A percentile compares a stretch with the other conserved stretches of the same genome.
Evolutionary conservation across 1,140 invertebrate species (phyloP).

Genomic region (Zaprionus kolodkinae): DNA sequence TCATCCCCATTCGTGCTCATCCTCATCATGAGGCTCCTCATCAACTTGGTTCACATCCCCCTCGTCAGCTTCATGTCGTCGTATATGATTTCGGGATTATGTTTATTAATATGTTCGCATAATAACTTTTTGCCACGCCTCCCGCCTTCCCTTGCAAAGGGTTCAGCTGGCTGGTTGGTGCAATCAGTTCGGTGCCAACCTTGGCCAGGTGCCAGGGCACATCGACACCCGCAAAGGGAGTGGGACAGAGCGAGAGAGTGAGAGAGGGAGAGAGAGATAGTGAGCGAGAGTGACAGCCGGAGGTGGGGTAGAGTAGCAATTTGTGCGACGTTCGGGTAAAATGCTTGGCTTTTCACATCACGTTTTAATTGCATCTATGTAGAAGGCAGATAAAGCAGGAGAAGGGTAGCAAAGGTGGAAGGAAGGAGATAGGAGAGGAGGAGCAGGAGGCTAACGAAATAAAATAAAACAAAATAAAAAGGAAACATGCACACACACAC

Average conservation of each 20-base stretch:
- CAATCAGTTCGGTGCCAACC: not conserved
- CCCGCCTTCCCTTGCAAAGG: not conserved
- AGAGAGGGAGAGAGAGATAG: not conserved
- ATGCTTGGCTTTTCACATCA: slow-evolving; percentile 15
- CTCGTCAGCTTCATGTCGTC: slow-evolving; percentile 33
- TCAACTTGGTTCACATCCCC: slow-evolving; percentile 16
- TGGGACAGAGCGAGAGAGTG: too few relatives aligned
- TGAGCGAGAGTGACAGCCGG: not conserved
- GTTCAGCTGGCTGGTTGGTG: not conserved
- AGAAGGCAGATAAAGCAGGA: not conserved
- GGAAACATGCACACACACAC: too few relatives aligned
- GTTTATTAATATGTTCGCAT: slow-evolving; percentile 33
- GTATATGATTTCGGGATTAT: slow-evolving; percentile 59
- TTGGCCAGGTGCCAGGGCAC: slow-evolving; percentile 16
- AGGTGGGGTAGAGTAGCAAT: not conserved
- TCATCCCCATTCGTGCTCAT: slow-evolving; percentile 9
- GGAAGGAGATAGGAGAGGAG: not conserved
- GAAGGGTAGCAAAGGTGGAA: not conserved
- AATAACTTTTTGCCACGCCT: slow-evolving; percentile 5
- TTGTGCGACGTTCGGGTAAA: not conserved
- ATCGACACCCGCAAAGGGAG: slow-evolving; percentile 9
- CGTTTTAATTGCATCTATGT: slow-evolving; percentile 23
- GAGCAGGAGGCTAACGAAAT: not conserved
- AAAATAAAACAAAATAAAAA: slow-evolving; percentile 9
- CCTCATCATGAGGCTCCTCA: slow-evolving; percentile 19